Evolutionary conservation across 2,113 vertebrate species (phyloP).

Genomic region (Brienomyrus longianalis): DNA sequence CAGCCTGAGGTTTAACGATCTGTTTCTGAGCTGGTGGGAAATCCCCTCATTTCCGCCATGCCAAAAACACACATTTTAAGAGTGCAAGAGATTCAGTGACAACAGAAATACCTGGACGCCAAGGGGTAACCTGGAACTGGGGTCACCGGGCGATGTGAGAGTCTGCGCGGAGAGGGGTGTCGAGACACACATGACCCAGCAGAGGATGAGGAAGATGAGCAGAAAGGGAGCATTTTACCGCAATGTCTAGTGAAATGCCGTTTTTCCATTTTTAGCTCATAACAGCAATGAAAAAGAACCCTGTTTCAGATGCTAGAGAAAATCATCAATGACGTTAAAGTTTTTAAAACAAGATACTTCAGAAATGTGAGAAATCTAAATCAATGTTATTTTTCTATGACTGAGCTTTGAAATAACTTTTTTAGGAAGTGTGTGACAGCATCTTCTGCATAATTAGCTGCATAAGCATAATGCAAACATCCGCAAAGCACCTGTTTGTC

Average conservation of each 20-base stretch:
- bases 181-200: background rate
- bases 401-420: background rate
- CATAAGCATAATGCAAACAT: background rate
- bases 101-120: background rate
- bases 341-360: background rate
- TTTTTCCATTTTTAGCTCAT: background rate
- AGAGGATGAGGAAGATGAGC: background rate
- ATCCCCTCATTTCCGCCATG: background rate
- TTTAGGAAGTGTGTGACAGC: background rate
- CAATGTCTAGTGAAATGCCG: background rate
- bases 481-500: background rate
- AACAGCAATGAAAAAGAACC: background rate
- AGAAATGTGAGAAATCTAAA: background rate
- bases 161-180: background rate
- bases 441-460: background rate
- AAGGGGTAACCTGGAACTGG: background rate
- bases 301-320: background rate
- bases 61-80: background rate
- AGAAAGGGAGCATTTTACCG: background rate
- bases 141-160: background rate
- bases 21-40: background rate
- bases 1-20: slow-evolving; percentile 21
- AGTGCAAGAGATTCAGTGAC: background rate
- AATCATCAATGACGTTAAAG: background rate
- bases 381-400: background rate